Evolutionary conservation across 2,888 invertebrate genomes (phyloP), one percentile per base, ranked within the genome.

Genomic region (Melanotus villosus): DNA sequence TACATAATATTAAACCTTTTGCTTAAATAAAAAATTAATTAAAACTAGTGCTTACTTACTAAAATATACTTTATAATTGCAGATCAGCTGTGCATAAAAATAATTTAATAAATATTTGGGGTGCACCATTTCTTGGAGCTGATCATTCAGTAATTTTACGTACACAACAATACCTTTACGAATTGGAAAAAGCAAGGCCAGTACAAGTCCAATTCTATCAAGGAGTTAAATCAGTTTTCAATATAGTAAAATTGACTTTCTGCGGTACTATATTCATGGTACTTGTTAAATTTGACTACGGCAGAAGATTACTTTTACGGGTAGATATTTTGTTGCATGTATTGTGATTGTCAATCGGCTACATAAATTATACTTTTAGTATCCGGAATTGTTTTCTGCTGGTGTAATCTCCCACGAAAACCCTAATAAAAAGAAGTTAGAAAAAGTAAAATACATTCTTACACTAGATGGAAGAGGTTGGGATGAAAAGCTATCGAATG

Each of bases 131-230:
- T 85, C 90, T 90, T 0, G 95, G 96, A 26, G 87, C 95, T 4
- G 98, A 98, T 86, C 88, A 90, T 68, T 91, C 96, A 0, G 91
- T 98, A 0, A 90, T 93, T n/a, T 85, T 89, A 81, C 89, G 98
- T 52, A 90, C 95, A 0, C 97, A 98, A 82, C 88, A 93, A 57
- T 89, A 88, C 80, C 88, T 95, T 14, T 91, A 90, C 80, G 90
- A 92, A 41, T 83, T 86, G 0, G 88, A 90, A 0, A 89, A 91
- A 59, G 86, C 89, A 74, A 89, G 95, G 2, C 97, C 98, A 0
- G 89, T 89, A 4, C 96, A 97, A 84, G 88, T 94, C 82, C 87
- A 89, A 38, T 90, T 93, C 0, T 98, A 97, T 82, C 78, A 81
- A 60, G 73, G 70, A 70, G 74, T 80, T n/a, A 84, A 86, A 10